Conservation (phyloP, 2,888 invertebrate species). For the Exocentrus adspersus region DNA sequence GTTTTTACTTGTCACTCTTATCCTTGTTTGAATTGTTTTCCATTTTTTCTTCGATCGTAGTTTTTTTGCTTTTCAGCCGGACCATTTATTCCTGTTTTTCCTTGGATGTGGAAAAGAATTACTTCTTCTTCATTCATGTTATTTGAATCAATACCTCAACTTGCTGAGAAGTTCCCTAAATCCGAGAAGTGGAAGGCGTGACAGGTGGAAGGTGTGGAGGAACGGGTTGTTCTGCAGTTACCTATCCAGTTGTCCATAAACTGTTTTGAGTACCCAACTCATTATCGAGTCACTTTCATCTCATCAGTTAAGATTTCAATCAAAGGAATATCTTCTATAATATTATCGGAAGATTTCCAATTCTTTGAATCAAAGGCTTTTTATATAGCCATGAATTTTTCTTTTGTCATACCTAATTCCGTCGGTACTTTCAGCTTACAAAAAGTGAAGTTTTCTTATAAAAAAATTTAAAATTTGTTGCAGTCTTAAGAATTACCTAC, state of each 20-base stretch:
- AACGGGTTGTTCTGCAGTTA: too few species aligned
- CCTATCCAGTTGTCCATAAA: not conserved
- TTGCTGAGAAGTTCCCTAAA: not conserved
- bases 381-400: not conserved
- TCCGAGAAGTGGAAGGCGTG: not conserved
- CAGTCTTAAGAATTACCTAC: not conserved
- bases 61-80: not conserved
- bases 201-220: too few species aligned
- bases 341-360: not conserved
- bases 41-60: too few species aligned
- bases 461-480: not conserved
- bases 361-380: not conserved
- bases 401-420: constrained; percentile 2
- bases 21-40: too few species aligned
- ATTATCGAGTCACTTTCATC: constrained; percentile 2
- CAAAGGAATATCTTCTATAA: constrained; percentile 17
- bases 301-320: constrained; percentile 10
- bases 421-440: not conserved
- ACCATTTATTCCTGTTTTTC: not conserved
- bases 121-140: too few species aligned
- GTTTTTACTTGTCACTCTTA: not conserved
- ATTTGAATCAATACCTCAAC: not conserved
- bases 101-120: not conserved
- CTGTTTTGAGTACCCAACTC: not conserved
- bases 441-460: not conserved